Base-by-base conservation (phyloP, 2,888 invertebrate species). In the Ryuthela nishihirai region DNA sequence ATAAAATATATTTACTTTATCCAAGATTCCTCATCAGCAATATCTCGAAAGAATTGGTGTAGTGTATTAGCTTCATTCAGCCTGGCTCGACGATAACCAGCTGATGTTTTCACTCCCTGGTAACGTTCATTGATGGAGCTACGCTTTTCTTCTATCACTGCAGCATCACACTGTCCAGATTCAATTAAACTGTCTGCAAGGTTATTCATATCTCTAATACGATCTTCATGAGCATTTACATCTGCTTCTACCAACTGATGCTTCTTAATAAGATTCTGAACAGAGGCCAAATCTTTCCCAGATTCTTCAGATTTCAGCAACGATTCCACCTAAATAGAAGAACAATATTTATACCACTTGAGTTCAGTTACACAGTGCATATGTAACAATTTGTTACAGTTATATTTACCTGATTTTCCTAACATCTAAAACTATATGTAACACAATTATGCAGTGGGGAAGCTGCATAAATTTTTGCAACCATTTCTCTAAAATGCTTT, bases 11-110 rank as follows among this genome's bases (percentile, higher is more conserved):
- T n/a, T 73, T 61, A 85, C 85, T 95, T 98, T 75, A 99, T 98
- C 98, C 98, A 99, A 6, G 94, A 93, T 77, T 99, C 98, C 78
- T 99, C 98, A 73, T 99, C 98, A 64, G 98, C 98, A 73, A 99
- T 95, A 74, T 99, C 98, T 49, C 98, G 80, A 83, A 98, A 93
- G 87, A 99, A 99, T 78, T 99, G 98, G 76, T 99, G 98, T 72
- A 99, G 82, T 5, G 95, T 97, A 73, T 95, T 89, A 36, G 98
- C 97, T 77, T 99, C 98, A 75, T 92, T 89, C 56, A 99, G 81
- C 26, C 93, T 81, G 7, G 89, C 88, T 71, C 94, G 89, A 41
- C 98, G 82, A 72, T 94, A 90, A 39, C 90, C 88, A 45, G 95
- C 93, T 68, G 95, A 80, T 73, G 88, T 90, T 74, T 88, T 85